Base-by-base conservation (phyloP, 1,140 invertebrate genomes). In the Brachionus angularis region DNA sequence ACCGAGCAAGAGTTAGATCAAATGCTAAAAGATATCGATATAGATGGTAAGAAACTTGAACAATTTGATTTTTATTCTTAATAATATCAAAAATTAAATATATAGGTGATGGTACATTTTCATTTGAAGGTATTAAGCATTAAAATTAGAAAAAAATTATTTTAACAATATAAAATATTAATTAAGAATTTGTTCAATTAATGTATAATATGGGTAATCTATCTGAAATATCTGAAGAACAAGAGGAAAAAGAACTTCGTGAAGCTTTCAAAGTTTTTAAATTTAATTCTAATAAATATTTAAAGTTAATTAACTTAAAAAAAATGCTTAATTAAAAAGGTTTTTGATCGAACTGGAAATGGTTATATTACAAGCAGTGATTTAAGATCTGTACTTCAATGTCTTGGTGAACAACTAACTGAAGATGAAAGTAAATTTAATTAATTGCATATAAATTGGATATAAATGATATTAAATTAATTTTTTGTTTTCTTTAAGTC, bases 1-100 rank as follows among this genome's bases (percentile, higher is more conserved):
- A 74, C 69, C 27, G 72, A 74, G 23, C 52, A 62, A 14, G 73
- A 74, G 42, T 49, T 74, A 7, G 33, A 74, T 18, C 50, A 64
- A 23, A 73, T 73, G 73, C 46, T 73, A n/a, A 70, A 62, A 47
- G 73, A 73, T 33, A 53, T 61, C 12, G 73, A 73, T 36, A 52
- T 46, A 5, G 73, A 73, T 44, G 71, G 73, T 72, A 16, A 3
- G 23, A 27, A 27, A 50, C 7, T 27, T 31, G 3, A 1, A 25
- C 5, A 23, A 14, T 31, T 27, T 52, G 16, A 33, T 16, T 34
- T 55, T 33, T 33, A 5, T 52, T 25, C 12, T 29, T 2, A 52
- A 27, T 33, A 7, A 18, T 33, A n/a, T n/a, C n/a, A n/a, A n/a
- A n/a, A n/a, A n/a, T 14, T 14, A 10, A 42, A 42, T 64, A 42